Evolutionary conservation across 2,888 invertebrate genomes (phyloP).

Genomic region (Plebejus anna): DNA sequence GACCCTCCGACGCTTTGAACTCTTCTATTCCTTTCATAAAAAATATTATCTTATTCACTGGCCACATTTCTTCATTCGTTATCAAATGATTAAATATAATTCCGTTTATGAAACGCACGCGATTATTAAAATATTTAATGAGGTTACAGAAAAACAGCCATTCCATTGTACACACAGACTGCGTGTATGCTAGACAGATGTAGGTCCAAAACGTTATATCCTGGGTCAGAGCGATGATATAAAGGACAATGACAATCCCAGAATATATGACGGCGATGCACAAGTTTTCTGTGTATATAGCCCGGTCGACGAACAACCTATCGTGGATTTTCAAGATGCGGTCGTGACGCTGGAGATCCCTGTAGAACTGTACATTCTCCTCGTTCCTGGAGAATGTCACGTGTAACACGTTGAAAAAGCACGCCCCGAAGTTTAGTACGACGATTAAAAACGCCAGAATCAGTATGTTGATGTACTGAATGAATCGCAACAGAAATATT

Average conservation of each 20-base stretch:
- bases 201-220: slow-evolving; percentile 9
- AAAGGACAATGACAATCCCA: not conserved
- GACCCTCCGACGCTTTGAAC: slow-evolving; percentile 45
- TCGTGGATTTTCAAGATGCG: slow-evolving; percentile 16
- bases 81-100: slow-evolving; percentile 51
- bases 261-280: not conserved
- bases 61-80: slow-evolving; percentile 25
- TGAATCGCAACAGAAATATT: not conserved
- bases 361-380: slow-evolving; percentile 41
- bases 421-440: slow-evolving; percentile 33
- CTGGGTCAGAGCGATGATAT: not conserved
- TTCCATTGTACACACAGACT: slow-evolving; percentile 48
- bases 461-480: not conserved
- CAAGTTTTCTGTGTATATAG: not conserved
- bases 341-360: not conserved
- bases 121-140: slow-evolving; percentile 48
- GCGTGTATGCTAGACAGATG: slow-evolving; percentile 38
- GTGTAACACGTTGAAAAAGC: slow-evolving; percentile 46
- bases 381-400: slow-evolving; percentile 50
- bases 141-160: slow-evolving; percentile 48
- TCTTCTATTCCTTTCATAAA: slow-evolving; percentile 42
- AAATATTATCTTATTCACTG: slow-evolving; percentile 31
- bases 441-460: not conserved
- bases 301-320: not conserved
- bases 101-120: slow-evolving; percentile 51